Base-by-base conservation (phyloP, 1,140 invertebrate genomes). In the Temnothorax nylanderi region DNA sequence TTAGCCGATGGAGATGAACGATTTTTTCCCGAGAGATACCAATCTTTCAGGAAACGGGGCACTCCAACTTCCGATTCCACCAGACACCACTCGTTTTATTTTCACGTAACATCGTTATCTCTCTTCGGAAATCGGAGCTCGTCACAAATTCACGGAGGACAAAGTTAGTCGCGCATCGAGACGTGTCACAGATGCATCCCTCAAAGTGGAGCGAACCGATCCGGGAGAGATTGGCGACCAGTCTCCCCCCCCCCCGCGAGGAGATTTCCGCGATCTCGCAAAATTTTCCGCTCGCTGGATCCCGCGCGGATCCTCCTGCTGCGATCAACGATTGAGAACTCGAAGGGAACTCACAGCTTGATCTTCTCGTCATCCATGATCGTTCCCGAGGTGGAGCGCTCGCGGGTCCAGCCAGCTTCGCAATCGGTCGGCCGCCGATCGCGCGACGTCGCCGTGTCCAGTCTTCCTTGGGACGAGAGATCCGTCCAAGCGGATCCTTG, bases 361-460 rank as follows among this genome's bases (percentile, higher is more conserved):
- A 95, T 93, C 88, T 92, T 95, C 84, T 95, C 94, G 75, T 92
- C 92, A 78, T 94, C 93, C 94, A 95, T 95, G 87, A 69, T 89
- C 82, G 62, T 37, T 69, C 51, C 75, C 16, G 13, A 26, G 18
- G 34, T 51, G 78, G 26, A 60, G 18, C 44, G 81, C 37, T n/a
- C 26, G 47, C 13, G 74, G 11, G 0, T 54, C 21, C 47, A 77
- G 21, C 16, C 32, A 51, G 76, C 85, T 26, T 72, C 71, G 51
- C 54, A n/a, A 51, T 75, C 54, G 41, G 18, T 64, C 56, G 37
- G n/a, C 58, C 58, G 58, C 11, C 21, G 78, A 85, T 85, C 72
- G 89, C 44, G 47, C 62, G 65, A 81, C 47, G 78, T 56, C 37
- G 74, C 37, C 37, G 44, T 44, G 34, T 49, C 56, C 56, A 16